Conservation (phyloP, 53 echinoderm and acorn worm species). For the Temnopleurus reevesii region DNA sequence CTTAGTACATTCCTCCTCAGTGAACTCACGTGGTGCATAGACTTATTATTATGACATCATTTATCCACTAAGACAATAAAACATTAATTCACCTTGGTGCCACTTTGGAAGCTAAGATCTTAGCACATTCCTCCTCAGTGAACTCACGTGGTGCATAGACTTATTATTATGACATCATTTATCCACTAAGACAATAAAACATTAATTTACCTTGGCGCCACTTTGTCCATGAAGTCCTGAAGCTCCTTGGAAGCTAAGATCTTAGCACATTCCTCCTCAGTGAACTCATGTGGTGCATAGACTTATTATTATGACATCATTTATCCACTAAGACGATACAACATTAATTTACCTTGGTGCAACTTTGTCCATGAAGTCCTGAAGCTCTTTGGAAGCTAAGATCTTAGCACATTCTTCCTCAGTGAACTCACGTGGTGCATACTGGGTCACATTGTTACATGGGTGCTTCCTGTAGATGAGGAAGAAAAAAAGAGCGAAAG, state of each 20-base stretch:
- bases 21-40: slow-evolving; percentile 79
- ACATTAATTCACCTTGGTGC: slow-evolving; percentile 78
- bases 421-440: slow-evolving; percentile 76
- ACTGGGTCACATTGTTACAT: slow-evolving; percentile 81
- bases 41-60: no score
- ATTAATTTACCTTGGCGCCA: slow-evolving; percentile 76
- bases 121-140: slow-evolving; percentile 70
- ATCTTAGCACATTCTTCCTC: slow-evolving; percentile 73
- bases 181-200: no score
- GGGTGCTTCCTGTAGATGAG: slow-evolving; percentile 82
- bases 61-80: no score
- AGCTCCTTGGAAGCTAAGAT: slow-evolving; percentile 65
- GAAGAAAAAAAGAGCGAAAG: not conserved
- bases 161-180: no score
- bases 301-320: no score
- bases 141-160: slow-evolving; percentile 85
- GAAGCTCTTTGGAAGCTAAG: slow-evolving; percentile 63
- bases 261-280: slow-evolving; percentile 71
- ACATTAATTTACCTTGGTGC: slow-evolving; percentile 78
- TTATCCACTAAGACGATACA: no score
- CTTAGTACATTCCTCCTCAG: slow-evolving; percentile 67
- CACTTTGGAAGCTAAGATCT: slow-evolving; percentile 62
- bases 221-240: slow-evolving; percentile 68
- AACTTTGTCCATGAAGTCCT: slow-evolving; percentile 70
- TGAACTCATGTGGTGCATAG: slow-evolving; percentile 81